Conservation (phyloP, 2,888 invertebrate genomes). For the Cepaea hortensis region DNA sequence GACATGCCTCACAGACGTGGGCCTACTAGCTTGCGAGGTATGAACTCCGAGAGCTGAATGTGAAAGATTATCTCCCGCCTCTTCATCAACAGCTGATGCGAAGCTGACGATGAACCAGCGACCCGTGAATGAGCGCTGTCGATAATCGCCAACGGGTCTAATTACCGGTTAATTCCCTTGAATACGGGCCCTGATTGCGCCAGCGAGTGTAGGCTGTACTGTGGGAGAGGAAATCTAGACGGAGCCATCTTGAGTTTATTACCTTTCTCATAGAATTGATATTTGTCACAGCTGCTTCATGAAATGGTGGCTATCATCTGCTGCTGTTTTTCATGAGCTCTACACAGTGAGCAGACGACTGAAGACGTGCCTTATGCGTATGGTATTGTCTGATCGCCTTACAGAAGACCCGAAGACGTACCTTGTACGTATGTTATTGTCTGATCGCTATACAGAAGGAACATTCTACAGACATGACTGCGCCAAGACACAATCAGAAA, state of each 20-base stretch:
- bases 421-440: no score
- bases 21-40: background rate
- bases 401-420: no score
- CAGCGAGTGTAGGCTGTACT: background rate
- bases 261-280: background rate
- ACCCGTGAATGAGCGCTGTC: conserved; percentile 22
- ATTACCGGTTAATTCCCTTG: conserved; percentile 27
- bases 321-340: background rate
- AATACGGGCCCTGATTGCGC: conserved; percentile 2
- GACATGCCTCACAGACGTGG: background rate
- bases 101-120: background rate
- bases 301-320: background rate
- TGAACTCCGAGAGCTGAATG: background rate
- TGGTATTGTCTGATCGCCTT: no score
- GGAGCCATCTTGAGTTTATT: background rate
- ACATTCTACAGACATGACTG: no score
- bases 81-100: conserved; percentile 19
- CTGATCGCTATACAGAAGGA: no score
- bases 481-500: no score
- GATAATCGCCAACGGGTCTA: conserved; percentile 5
- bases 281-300: background rate
- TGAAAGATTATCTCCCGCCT: conserved; percentile 23
- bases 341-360: no score
- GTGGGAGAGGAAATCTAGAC: background rate
- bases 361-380: no score